Percentiles rank a stretch among this genome's conserved stretches.
Conservation (phyloP, 2,797 vertebrate species). For the Eremophila alpestris region DNA sequence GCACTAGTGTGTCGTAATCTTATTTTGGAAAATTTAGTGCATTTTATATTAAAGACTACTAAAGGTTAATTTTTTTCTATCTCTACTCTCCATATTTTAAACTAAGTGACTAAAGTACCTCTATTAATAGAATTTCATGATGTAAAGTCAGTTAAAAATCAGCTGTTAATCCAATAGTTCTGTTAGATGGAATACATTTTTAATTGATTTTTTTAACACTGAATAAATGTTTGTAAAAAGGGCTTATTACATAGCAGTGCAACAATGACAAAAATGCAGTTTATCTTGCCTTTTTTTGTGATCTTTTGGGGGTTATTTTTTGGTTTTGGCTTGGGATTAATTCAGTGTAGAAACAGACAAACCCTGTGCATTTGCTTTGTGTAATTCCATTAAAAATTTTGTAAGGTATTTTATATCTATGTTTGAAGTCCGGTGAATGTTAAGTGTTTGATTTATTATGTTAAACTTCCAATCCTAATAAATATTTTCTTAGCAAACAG, state of each 20-base stretch:
- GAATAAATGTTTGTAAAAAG: constrained; percentile 77
- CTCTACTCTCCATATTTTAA: constrained; percentile 76
- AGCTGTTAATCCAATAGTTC: constrained; percentile 76
- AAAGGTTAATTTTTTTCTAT: constrained; percentile 78
- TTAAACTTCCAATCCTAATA: constrained; percentile 71
- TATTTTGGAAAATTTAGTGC: constrained; percentile 80
- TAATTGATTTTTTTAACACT: constrained; percentile 67
- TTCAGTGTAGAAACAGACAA: constrained; percentile 62
- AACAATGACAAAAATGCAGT: constrained; percentile 67
- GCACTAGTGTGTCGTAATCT: constrained; percentile 78
- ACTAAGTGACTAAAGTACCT: constrained; percentile 75
- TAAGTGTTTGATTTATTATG: constrained; percentile 72
- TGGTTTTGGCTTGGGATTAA: constrained; percentile 65
- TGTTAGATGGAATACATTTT: constrained; percentile 75
- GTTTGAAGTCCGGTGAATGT: constrained; percentile 71
- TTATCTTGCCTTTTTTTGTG: constrained; percentile 68
- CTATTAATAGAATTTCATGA: constrained; percentile 75
- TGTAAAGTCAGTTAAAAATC: constrained; percentile 76
- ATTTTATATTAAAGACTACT: constrained; percentile 84
- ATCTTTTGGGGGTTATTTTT: constrained; percentile 54
- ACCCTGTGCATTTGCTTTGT: constrained; percentile 63
- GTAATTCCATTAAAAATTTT: constrained; percentile 60
- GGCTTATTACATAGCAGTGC: constrained; percentile 74
- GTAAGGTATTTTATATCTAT: constrained; percentile 66
- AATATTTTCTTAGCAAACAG: constrained; percentile 76